A percentile compares a stretch with the other conserved stretches of the same genome.
phyloP scores from a whole-genome alignment of 2,888 invertebrate genomes.

The Ormia ochracea region DNA sequence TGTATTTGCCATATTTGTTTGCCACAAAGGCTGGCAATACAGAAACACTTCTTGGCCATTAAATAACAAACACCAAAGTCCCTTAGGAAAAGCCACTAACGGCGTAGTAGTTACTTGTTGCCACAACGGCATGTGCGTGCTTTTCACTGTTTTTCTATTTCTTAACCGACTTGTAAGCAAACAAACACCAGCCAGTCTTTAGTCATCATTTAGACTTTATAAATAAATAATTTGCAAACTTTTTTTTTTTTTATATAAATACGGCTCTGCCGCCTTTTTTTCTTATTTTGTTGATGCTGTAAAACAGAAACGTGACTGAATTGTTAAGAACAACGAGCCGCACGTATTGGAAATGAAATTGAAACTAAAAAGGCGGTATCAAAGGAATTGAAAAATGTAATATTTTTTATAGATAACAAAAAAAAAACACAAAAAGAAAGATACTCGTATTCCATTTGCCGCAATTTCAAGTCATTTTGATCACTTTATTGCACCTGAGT shows the following conservation, averaged over 20 bases:
- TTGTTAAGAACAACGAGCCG: conserved; percentile 29
- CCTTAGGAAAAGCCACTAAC: conserved; percentile 41
- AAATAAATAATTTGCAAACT: conserved; percentile 73
- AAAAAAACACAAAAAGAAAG: background rate
- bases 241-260: conserved; percentile 43
- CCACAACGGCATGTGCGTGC: background rate
- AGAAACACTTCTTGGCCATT: conserved; percentile 54
- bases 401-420: background rate
- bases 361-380: conserved; percentile 47
- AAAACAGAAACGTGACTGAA: conserved; percentile 55
- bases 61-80: conserved; percentile 59
- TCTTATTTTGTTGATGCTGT: conserved; percentile 33
- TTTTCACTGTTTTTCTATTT: background rate
- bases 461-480: conserved; percentile 41
- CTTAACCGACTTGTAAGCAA: conserved; percentile 14
- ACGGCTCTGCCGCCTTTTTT: background rate
- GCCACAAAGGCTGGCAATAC: conserved; percentile 12
- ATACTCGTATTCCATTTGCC: background rate
- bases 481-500: conserved; percentile 54
- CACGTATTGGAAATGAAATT: conserved; percentile 55
- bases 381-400: conserved; percentile 32
- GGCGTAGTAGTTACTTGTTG: conserved; percentile 29
- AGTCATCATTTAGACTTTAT: conserved; percentile 68
- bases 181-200: conserved; percentile 49
- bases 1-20: background rate